Conservation (phyloP, 2,113 vertebrate species). For the Tylochromis polylepis region DNA sequence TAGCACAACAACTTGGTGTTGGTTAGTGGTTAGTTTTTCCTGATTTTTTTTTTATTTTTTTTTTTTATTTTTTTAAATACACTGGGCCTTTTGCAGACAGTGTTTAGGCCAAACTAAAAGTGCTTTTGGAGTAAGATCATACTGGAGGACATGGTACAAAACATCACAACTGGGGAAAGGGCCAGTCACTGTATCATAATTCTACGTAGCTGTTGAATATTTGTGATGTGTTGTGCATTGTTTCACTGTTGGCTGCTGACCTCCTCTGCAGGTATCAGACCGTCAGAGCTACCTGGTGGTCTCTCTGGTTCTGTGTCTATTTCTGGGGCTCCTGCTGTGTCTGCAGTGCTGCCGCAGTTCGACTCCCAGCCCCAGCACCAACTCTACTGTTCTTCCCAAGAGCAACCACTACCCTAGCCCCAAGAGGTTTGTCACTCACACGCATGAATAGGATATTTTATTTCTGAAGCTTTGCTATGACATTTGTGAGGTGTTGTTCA, state of each 20-base stretch:
- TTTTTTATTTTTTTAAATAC: rapidly evolving
- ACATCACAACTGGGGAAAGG: not conserved
- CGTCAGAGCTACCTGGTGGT: constrained; percentile 90
- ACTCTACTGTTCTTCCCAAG: constrained; percentile 77
- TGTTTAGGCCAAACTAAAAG: not conserved
- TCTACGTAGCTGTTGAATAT: not conserved
- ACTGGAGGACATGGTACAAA: rapidly evolving
- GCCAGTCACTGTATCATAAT: not conserved
- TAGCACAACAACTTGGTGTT: not conserved
- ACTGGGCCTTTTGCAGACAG: not conserved
- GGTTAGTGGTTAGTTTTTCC: not conserved
- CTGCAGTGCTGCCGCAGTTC: constrained; percentile 84
- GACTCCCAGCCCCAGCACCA: constrained; percentile 67
- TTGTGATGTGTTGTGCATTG: not conserved
- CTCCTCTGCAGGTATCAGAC: constrained; percentile 80
- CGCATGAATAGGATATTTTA: not conserved
- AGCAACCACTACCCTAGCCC: constrained; percentile 94
- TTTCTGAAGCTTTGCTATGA: not conserved
- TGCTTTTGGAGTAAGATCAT: not conserved
- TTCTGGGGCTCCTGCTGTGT: constrained; percentile 86
- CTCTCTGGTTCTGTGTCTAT: constrained; percentile 83
- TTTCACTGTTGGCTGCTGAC: not conserved
- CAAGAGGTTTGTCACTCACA: constrained; percentile 78
- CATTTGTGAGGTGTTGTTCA: not conserved
- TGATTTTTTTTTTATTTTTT: not conserved